These are phyloP conservation scores for Xiphorhynchus erythropygius DNA, from an alignment of 2,797 vertebrate genomes.

Conservation along the genomic window DNA sequence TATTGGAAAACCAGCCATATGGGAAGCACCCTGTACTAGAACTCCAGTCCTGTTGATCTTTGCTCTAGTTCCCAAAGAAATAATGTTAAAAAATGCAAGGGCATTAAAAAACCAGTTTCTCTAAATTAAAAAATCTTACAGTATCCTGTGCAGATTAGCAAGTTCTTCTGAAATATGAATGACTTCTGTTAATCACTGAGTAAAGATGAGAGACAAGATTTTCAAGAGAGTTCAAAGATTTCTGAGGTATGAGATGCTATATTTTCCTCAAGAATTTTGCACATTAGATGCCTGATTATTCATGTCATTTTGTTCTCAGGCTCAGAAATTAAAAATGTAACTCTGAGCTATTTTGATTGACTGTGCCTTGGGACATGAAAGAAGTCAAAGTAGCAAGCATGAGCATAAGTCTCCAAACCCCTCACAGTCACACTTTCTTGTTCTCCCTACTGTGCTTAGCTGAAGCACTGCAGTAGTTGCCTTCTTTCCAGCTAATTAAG, in stretches of 20 bases:
- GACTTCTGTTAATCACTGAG: not conserved
- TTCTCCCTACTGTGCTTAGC: not conserved
- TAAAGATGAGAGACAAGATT: not conserved
- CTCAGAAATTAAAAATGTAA: not conserved
- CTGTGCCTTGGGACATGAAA: not conserved
- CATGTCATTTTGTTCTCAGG: not conserved
- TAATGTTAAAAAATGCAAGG: not conserved
- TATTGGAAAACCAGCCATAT: not conserved
- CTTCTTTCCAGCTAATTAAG: not conserved
- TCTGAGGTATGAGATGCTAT: not conserved
- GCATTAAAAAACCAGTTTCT: not conserved
- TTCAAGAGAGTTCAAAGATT: not conserved
- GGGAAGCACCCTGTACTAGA: not conserved
- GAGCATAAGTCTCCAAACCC: not conserved
- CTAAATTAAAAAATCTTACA: not conserved
- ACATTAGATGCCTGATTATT: not conserved
- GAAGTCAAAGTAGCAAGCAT: not conserved
- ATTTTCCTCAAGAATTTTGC: not conserved
- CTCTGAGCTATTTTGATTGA: not conserved
- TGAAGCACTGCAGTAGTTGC: not conserved
- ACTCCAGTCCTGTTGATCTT: not conserved
- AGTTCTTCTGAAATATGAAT: not conserved
- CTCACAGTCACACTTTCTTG: not conserved
- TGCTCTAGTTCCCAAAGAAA: not conserved
- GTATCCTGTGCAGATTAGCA: not conserved